phyloP scores from a whole-genome alignment of 2,113 vertebrate genomes.

The Mionectes macconnelli region DNA sequence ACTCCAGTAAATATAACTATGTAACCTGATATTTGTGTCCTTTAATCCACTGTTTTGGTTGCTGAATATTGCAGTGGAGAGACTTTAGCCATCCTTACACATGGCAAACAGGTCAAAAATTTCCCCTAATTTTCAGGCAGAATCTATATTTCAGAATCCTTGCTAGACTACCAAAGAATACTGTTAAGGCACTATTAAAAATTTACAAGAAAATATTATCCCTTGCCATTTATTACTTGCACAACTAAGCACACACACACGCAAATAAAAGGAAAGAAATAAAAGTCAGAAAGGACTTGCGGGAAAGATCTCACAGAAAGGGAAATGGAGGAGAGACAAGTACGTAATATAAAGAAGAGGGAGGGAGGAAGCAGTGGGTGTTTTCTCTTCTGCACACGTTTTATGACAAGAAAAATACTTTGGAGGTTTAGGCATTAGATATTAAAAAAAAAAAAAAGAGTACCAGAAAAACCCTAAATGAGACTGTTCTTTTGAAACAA shows the following conservation, averaged over 20 bases:
- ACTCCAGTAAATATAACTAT: neutral
- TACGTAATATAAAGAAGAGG: neutral
- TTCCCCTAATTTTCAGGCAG: neutral
- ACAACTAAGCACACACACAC: neutral
- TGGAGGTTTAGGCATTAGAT: neutral
- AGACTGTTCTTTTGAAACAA: constrained; percentile 18
- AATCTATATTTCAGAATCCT: neutral
- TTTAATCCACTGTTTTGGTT: neutral
- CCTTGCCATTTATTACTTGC: neutral
- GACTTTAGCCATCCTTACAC: neutral
- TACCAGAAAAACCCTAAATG: neutral
- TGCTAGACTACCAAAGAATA: neutral
- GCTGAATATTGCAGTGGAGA: neutral
- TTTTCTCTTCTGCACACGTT: neutral
- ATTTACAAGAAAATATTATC: neutral
- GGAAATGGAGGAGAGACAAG: neutral
- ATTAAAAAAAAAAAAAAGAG: neutral
- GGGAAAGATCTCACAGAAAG: neutral
- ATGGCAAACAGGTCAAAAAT: neutral
- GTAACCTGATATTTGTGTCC: neutral
- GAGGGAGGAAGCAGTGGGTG: neutral
- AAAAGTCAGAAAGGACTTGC: neutral
- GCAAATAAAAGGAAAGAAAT: neutral
- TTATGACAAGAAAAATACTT: constrained; percentile 32
- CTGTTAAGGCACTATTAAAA: neutral